Conservation (phyloP, 2,113 vertebrate species). For the Corythaeola cristata region DNA sequence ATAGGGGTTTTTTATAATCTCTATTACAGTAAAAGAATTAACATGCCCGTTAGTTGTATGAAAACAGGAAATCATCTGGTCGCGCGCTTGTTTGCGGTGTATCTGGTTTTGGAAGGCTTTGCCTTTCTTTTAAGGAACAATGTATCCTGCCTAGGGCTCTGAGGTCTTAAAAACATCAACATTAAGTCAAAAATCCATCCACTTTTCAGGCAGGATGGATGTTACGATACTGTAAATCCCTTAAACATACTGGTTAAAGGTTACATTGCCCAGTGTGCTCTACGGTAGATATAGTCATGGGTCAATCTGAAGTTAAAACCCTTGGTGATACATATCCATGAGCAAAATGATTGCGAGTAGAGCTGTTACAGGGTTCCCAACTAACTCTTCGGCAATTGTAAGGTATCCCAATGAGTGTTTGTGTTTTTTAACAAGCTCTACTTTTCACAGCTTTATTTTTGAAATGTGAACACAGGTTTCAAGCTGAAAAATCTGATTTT, state of each 20-base stretch:
- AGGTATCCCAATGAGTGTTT: neutral
- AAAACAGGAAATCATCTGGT: slow-evolving; percentile 28
- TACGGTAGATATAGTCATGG: neutral
- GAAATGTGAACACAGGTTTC: neutral
- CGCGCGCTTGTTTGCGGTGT: neutral
- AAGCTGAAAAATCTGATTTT: slow-evolving; percentile 6
- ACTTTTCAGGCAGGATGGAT: neutral
- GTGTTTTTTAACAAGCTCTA: neutral
- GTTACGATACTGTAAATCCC: neutral
- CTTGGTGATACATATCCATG: neutral
- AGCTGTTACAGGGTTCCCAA: neutral
- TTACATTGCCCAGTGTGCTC: neutral
- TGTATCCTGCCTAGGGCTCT: neutral
- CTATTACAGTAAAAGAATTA: slow-evolving; percentile 38
- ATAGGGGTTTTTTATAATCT: neutral
- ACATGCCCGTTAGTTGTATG: neutral
- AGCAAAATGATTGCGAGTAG: neutral
- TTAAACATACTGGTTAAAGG: neutral
- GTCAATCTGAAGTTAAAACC: neutral
- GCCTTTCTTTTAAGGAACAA: slow-evolving; percentile 12
- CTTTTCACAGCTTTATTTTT: neutral
- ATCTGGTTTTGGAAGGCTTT: slow-evolving; percentile 13
- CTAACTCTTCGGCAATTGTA: neutral
- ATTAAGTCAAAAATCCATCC: neutral
- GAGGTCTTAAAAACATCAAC: neutral